Evolutionary conservation across 2,797 vertebrate species (phyloP).

Genomic region (Leptoclinus maculatus): DNA sequence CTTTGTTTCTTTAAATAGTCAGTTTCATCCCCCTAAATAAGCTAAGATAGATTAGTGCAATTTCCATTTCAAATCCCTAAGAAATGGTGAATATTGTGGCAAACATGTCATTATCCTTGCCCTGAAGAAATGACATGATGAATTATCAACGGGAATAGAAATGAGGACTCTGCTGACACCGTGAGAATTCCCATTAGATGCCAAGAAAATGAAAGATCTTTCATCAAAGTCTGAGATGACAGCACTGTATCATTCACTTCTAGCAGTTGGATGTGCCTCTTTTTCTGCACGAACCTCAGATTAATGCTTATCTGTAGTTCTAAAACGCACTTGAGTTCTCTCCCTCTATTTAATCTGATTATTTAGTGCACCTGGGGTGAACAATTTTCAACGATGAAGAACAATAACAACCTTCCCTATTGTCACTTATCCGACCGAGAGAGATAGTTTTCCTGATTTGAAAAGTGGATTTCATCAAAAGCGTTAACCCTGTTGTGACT

Average conservation of each 20-base stretch:
- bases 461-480: slow-evolving; percentile 45
- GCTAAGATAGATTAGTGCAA: slow-evolving; percentile 38
- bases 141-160: slow-evolving; percentile 67
- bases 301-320: slow-evolving; percentile 53
- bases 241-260: slow-evolving; percentile 56
- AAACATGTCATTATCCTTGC: slow-evolving; percentile 67
- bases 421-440: slow-evolving; percentile 24
- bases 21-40: slow-evolving; percentile 32
- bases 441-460: slow-evolving; percentile 28
- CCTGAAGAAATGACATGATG: slow-evolving; percentile 57
- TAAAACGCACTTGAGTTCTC: slow-evolving; percentile 32
- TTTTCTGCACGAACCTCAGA: slow-evolving; percentile 30
- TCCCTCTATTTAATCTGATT: slow-evolving; percentile 50
- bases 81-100: slow-evolving; percentile 40
- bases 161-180: slow-evolving; percentile 59
- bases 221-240: slow-evolving; percentile 72
- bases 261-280: slow-evolving; percentile 42
- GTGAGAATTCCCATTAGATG: slow-evolving; percentile 66
- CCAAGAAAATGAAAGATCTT: slow-evolving; percentile 69
- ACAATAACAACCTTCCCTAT: slow-evolving; percentile 33
- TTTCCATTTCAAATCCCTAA: slow-evolving; percentile 53
- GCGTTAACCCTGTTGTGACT: slow-evolving; percentile 24
- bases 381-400: slow-evolving; percentile 31
- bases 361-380: slow-evolving; percentile 39
- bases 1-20: slow-evolving; percentile 40